Conservation (phyloP, 1,140 invertebrate species). For the Lineus longissimus region DNA sequence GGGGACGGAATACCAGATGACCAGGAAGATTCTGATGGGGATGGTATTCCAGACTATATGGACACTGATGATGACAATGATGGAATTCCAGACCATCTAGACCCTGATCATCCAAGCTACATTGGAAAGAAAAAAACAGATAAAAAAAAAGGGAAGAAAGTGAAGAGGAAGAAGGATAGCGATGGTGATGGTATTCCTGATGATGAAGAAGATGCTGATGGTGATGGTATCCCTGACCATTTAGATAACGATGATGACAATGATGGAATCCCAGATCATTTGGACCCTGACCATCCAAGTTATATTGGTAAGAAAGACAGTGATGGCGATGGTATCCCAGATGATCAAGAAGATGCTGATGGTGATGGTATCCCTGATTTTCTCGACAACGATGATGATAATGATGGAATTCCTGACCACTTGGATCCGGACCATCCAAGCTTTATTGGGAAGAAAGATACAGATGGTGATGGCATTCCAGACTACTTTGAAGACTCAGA, state of each 20-base stretch:
- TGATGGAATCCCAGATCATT: constrained; percentile 25
- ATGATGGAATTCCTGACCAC: constrained; percentile 22
- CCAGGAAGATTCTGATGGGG: constrained; percentile 16
- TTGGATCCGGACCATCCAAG: constrained; percentile 6
- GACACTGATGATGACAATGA: constrained; percentile 18
- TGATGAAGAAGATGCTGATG: constrained; percentile 27
- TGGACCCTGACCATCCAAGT: constrained; percentile 12
- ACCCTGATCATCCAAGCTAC: constrained; percentile 12
- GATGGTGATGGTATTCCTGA: constrained; percentile 42
- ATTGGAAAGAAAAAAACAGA: constrained; percentile 3
- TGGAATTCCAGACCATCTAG: constrained; percentile 24
- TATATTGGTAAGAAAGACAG: constrained; percentile 1
- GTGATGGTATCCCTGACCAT: constrained; percentile 17
- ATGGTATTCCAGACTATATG: constrained; percentile 20
- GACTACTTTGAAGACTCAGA: constrained; percentile 28
- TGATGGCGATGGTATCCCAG: constrained; percentile 24
- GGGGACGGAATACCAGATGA: constrained; percentile 34
- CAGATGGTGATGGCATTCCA: constrained; percentile 35
- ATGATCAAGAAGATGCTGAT: constrained; percentile 17
- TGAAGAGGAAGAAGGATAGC: constrained; percentile 21
- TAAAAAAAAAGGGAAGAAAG: constrained; percentile 17
- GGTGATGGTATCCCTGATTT: constrained; percentile 17
- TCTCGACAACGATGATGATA: constrained; percentile 34
- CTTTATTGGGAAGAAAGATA: constrained; percentile 11
- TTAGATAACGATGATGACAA: constrained; percentile 16